Base-by-base conservation (phyloP, 2,888 invertebrate species). In the Agrochola circellaris region DNA sequence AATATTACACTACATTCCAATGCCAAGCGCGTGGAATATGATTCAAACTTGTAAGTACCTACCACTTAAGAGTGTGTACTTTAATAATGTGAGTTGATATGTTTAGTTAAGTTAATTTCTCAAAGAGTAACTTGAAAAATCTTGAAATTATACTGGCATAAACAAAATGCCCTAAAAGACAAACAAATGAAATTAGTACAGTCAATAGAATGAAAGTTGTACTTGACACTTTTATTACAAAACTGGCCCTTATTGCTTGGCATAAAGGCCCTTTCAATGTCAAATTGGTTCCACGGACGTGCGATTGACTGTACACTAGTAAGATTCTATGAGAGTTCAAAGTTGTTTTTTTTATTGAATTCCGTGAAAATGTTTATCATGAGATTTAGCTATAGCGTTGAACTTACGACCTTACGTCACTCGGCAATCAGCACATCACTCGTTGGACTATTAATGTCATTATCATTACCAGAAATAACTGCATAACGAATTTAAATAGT, bases 401-500 rank as follows among this genome's bases (percentile, higher is more conserved):
- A 81, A 66, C 80, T 61, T 34, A 26, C 23, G 80, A 61, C 66
- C 65, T 61, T 38, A 79, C 38, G 48, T 66, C 45, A 61, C 15
- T 76, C n/a, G 11, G 30, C n/a, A 17, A 6, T 34, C 30, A 58
- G 34, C 34, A 65, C 30, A n/a, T 66, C 42, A 67, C n/a, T 26
- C 7, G 17, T n/a, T 26, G 17, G 8, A 62, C n/a, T 61, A 61
- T 76, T 76, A 77, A 26, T 17, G 45, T 45, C 66, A 71, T 71
- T 79, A 78, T 30, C 62, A 48, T 64, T 62, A 48, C 54, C 26
- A 61, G 7, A 66, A 60, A 60, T 60, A 79, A 54, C 26, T 38
- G 54, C 72, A 38, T 45, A 70, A 66, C 79, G 60, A 79, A 79
- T 79, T 34, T 34, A 8, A 58, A 79, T 70, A 13, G 30, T 2